phyloP scores from a whole-genome alignment of 2,113 vertebrate species.

The Tricholaema leucomelas region DNA sequence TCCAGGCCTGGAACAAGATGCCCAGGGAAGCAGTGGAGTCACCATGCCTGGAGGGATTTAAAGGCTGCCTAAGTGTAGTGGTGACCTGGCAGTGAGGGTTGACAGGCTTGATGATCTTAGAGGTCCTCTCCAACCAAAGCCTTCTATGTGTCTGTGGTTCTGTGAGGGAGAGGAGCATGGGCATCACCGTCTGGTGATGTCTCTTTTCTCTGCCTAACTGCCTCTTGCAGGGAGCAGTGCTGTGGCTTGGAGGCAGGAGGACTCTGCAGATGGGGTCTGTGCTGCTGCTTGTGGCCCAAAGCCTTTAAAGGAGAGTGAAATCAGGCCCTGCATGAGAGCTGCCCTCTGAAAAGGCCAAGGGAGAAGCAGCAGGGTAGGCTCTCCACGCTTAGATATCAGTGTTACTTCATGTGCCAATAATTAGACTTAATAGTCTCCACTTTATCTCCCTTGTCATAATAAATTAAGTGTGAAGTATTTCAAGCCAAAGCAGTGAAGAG shows the following conservation, averaged over 20 bases:
- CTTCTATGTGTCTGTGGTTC: too few relatives aligned
- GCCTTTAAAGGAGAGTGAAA: background rate
- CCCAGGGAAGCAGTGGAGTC: too few relatives aligned
- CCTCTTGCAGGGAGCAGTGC: background rate
- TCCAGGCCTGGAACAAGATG: too few relatives aligned
- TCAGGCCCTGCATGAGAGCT: background rate
- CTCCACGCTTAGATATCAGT: background rate
- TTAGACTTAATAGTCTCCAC: conserved; percentile 39
- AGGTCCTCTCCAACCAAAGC: too few relatives aligned
- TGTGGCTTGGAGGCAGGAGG: background rate
- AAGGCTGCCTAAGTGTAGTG: too few relatives aligned
- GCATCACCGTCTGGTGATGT: background rate
- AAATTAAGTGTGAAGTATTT: conserved; percentile 29
- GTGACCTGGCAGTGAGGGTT: too few relatives aligned
- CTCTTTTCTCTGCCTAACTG: background rate
- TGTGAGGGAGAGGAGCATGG: background rate
- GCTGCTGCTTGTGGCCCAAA: background rate
- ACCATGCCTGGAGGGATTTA: too few relatives aligned
- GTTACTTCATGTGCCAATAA: conserved; percentile 16
- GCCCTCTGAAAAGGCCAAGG: background rate
- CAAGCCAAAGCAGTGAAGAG: background rate
- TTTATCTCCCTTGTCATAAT: conserved; percentile 48
- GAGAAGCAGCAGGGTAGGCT: background rate
- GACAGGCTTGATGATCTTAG: too few relatives aligned
- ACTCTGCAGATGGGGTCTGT: background rate